Evolutionary conservation across 1,140 invertebrate genomes (phyloP).

Genomic region (Reticulitermes speratus): DNA sequence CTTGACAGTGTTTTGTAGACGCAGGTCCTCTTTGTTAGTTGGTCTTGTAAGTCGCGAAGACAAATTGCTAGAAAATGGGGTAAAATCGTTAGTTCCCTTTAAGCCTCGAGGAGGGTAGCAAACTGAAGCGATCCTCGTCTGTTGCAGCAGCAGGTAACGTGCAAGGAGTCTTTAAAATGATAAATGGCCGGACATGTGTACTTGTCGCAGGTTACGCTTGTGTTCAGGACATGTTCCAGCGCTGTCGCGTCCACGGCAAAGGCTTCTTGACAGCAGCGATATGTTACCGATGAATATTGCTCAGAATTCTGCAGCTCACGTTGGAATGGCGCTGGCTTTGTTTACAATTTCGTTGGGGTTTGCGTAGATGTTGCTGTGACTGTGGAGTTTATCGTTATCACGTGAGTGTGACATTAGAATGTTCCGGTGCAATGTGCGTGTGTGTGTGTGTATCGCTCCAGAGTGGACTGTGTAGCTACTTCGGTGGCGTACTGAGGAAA

Average conservation of each 20-base stretch:
- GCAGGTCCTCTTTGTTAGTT: too few relatives aligned
- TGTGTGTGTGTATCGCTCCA: too few relatives aligned
- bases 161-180: slow-evolving; percentile 15
- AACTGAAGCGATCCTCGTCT: not conserved
- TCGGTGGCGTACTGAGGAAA: too few relatives aligned
- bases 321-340: not conserved
- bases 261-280: not conserved
- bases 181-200: not conserved
- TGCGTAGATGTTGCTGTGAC: too few relatives aligned
- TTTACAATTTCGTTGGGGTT: not conserved
- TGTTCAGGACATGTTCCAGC: not conserved
- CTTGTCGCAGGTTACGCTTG: not conserved
- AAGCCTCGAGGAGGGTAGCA: not conserved
- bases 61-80: not conserved
- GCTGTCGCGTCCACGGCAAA: not conserved
- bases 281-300: not conserved
- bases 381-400: too few relatives aligned
- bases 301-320: not conserved
- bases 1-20: too few relatives aligned
- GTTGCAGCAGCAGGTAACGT: not conserved
- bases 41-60: not conserved
- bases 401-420: too few relatives aligned
- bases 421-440: too few relatives aligned
- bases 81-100: not conserved
- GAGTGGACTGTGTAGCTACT: too few relatives aligned